Percentiles rank a stretch among this genome's conserved stretches.
phyloP scores from a whole-genome alignment of 2,888 invertebrate species.

The Phengaris alcon region DNA sequence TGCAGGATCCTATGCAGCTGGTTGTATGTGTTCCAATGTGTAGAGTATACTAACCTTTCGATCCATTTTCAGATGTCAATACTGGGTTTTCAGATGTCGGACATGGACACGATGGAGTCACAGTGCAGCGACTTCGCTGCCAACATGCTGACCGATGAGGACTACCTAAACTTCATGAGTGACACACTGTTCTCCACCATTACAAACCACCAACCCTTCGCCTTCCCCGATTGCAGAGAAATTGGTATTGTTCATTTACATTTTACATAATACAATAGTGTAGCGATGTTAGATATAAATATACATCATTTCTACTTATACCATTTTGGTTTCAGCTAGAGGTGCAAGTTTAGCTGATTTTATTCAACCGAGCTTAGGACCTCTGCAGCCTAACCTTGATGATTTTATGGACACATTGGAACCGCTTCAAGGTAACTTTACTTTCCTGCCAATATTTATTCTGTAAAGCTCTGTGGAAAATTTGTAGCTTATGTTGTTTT shows the following conservation, averaged over 20 bases:
- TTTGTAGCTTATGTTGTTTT: constrained; percentile 35
- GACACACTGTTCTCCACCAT: constrained; percentile 95
- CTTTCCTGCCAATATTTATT: constrained; percentile 27
- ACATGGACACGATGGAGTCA: constrained; percentile 86
- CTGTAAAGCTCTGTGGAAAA: neutral
- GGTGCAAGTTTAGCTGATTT: constrained; percentile 95
- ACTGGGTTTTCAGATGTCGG: constrained; percentile 78
- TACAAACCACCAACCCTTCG: constrained; percentile 91
- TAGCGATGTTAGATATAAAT: constrained; percentile 27
- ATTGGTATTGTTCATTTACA: constrained; percentile 82
- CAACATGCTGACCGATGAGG: constrained; percentile 90
- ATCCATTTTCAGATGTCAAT: constrained; percentile 40
- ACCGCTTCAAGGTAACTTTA: constrained; percentile 86
- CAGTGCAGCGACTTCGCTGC: constrained; percentile 82
- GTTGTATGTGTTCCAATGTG: neutral
- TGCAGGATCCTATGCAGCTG: neutral
- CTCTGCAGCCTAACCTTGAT: constrained; percentile 97
- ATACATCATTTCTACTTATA: constrained; percentile 33
- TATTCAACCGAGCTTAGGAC: constrained; percentile 98
- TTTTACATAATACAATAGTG: constrained; percentile 31
- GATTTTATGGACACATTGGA: constrained; percentile 96
- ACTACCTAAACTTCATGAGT: constrained; percentile 92
- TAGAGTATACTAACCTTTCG: neutral
- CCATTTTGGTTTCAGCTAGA: constrained; percentile 81
- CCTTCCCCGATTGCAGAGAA: constrained; percentile 97